Conservation (phyloP, 37 sponge, comb jelly and placozoan species). For the Spongilla lacustris region DNA sequence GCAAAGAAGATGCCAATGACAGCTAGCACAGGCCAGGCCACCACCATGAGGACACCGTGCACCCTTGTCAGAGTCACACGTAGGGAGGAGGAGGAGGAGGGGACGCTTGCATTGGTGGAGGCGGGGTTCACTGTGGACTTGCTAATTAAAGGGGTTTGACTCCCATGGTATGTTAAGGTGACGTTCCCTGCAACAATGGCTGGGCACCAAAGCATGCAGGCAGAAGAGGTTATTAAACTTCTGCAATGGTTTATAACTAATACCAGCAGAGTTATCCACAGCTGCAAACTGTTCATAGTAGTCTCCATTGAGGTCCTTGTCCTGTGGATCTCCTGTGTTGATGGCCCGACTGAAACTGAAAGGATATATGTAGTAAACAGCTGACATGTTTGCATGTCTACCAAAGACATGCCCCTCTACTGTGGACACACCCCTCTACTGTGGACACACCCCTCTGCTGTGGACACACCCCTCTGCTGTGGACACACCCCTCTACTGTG, state of each 20-base stretch:
- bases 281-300: conserved; percentile 14
- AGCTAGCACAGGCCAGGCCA: conserved; percentile 67
- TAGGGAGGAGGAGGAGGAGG: not conserved
- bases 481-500: no score
- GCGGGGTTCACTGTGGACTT: not conserved
- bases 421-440: no score
- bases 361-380: not conserved
- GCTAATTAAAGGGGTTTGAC: conserved; percentile 1
- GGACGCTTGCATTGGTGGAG: not conserved
- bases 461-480: no score
- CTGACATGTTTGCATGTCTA: no score
- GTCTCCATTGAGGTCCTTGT: not conserved
- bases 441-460: no score
- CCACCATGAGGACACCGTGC: conserved; percentile 72
- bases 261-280: not conserved
- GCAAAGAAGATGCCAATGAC: conserved; percentile 71
- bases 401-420: no score
- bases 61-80: not conserved
- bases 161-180: conserved; percentile 2
- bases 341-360: not conserved
- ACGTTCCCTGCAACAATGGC: not conserved
- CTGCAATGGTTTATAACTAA: not conserved
- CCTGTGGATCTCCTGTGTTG: conserved; percentile 1
- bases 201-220: not conserved
- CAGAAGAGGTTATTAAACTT: not conserved